These are phyloP conservation scores for Helleia helle DNA, from an alignment of 2,888 invertebrate species.

Conservation along the genomic window DNA sequence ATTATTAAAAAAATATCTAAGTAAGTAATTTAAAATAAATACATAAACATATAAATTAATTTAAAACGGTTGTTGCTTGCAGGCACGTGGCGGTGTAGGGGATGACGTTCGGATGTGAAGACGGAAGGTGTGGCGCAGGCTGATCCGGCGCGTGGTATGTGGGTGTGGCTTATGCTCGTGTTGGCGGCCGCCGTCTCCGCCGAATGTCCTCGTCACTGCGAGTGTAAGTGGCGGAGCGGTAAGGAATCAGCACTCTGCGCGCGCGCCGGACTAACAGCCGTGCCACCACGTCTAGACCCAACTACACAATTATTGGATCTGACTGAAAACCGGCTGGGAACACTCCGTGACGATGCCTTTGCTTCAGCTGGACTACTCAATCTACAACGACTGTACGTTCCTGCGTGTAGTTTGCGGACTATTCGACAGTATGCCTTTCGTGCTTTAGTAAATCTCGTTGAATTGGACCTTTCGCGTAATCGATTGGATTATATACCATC, in stretches of 20 bases:
- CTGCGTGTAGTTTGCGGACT: slow-evolving; percentile 79
- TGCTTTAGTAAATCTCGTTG: slow-evolving; percentile 85
- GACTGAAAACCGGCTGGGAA: slow-evolving; percentile 80
- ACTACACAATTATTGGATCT: slow-evolving; percentile 87
- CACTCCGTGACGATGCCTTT: slow-evolving; percentile 82
- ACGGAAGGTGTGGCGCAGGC: slow-evolving; percentile 57
- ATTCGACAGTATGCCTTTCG: slow-evolving; percentile 84
- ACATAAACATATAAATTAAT: too few species aligned
- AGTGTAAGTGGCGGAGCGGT: slow-evolving; percentile 92
- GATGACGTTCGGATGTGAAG: slow-evolving; percentile 56
- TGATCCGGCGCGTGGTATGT: slow-evolving; percentile 71
- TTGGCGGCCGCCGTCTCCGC: slow-evolving; percentile 69
- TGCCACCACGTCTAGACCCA: slow-evolving; percentile 83
- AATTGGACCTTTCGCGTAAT: slow-evolving; percentile 86
- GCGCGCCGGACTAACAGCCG: slow-evolving; percentile 81
- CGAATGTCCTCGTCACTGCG: slow-evolving; percentile 84
- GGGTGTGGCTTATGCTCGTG: slow-evolving; percentile 67
- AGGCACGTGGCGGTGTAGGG: slow-evolving; percentile 44
- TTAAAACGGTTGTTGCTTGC: slow-evolving; percentile 26
- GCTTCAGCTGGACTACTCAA: slow-evolving; percentile 83
- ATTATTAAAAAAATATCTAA: too few species aligned
- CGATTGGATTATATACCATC: slow-evolving; percentile 79
- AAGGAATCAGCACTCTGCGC: slow-evolving; percentile 89
- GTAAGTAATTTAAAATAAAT: too few species aligned
- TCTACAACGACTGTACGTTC: slow-evolving; percentile 84